Conservation (phyloP, 2,113 vertebrate genomes). For the Engystomops pustulosus region DNA sequence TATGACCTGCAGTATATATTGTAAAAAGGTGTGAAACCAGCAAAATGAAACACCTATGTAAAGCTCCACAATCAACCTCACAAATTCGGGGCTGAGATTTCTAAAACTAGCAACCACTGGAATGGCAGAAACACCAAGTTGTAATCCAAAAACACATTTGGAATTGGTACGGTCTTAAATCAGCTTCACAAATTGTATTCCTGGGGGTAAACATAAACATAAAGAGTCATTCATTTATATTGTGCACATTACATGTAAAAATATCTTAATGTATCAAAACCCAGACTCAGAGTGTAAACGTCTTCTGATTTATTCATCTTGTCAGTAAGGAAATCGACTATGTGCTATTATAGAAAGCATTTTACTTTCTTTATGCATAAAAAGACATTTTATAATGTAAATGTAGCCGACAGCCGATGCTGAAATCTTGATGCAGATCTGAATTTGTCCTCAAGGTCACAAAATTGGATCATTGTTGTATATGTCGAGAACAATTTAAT, state of each 20-base stretch:
- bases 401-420: constrained; percentile 30
- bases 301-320: constrained; percentile 75
- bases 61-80: neutral
- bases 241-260: constrained; percentile 26
- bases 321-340: constrained; percentile 75
- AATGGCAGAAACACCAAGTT: neutral
- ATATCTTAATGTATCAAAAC: constrained; percentile 22
- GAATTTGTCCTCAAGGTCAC: constrained; percentile 49
- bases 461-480: constrained; percentile 45
- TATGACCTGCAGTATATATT: neutral
- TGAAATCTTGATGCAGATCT: constrained; percentile 5
- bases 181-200: constrained; percentile 39
- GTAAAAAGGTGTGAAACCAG: neutral
- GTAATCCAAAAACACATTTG: constrained; percentile 14
- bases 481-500: constrained; percentile 29
- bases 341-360: constrained; percentile 72
- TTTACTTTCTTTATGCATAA: constrained; percentile 75
- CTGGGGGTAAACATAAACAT: constrained; percentile 32
- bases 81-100: neutral
- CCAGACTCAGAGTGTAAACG: constrained; percentile 63
- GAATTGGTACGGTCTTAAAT: constrained; percentile 14
- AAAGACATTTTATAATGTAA: constrained; percentile 61
- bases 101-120: neutral
- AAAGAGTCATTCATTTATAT: constrained; percentile 40
- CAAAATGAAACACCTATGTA: constrained; percentile 3